These are phyloP conservation scores for Actenoides lindsayi DNA, from an alignment of 2,113 vertebrate genomes.

Conservation along the genomic window DNA sequence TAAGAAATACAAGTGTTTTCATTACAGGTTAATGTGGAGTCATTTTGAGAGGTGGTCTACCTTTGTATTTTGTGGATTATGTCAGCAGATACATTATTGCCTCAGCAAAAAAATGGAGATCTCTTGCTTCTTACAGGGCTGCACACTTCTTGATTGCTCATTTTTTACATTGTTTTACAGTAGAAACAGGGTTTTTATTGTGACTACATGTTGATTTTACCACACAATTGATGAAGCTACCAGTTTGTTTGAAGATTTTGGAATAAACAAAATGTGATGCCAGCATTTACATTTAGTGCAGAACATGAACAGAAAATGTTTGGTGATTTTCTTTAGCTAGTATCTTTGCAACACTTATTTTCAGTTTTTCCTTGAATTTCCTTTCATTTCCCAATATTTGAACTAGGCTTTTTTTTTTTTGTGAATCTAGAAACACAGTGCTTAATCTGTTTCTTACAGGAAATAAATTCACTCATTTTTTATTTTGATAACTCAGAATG, in stretches of 20 bases:
- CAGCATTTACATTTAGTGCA: not conserved
- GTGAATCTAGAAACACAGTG: not conserved
- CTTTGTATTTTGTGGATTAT: not conserved
- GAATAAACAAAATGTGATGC: not conserved
- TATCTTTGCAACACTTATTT: not conserved
- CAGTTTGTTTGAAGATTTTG: not conserved
- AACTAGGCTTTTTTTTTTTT: not conserved
- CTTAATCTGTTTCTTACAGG: not conserved
- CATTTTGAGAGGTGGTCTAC: conserved; percentile 7
- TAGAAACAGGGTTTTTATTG: not conserved
- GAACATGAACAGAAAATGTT: not conserved
- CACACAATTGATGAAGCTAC: not conserved
- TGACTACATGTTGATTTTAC: not conserved
- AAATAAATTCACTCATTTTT: not conserved
- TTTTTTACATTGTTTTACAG: not conserved
- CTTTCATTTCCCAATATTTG: not conserved
- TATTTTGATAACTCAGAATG: not conserved
- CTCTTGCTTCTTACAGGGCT: not conserved
- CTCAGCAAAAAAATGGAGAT: not conserved
- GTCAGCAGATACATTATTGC: conserved; percentile 7
- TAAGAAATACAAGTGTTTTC: not conserved
- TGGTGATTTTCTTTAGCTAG: not conserved
- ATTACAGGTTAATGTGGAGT: not conserved
- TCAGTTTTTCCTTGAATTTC: not conserved
- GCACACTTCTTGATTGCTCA: not conserved